Evolutionary conservation across 2,797 vertebrate genomes (phyloP), one percentile per base, ranked within the genome.

Genomic region (Scyliorhinus canicula): DNA sequence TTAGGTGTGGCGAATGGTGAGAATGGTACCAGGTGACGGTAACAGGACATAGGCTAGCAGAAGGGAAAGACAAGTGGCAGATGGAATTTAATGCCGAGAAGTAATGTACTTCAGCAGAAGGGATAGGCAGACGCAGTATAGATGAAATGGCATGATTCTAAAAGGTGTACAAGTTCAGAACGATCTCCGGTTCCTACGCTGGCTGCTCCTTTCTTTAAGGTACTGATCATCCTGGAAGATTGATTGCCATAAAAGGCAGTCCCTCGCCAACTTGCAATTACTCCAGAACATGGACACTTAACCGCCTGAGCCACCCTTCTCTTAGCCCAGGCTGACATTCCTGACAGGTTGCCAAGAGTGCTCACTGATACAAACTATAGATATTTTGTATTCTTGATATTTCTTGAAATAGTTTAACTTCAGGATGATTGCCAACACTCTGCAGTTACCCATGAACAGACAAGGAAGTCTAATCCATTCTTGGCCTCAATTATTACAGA

Each of bases 401-500:
- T 86, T 55, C 50, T n/a, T 86, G 50, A 55, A 86, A 35, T 55
- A 55, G 1, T 11, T 86, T 31, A 50, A 12, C 11, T 86, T 55
- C 28, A 55, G 26, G 84, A 16, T 52, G 28, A 52, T 52, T 52
- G 28, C 31, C 84, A 16, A 4, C 21, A 6, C 40, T 35, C 12
- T 57, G 35, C 4, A 6, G 52, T n/a, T 50, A n/a, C 31, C 55
- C 31, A 14, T 4, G 52, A 60, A 16, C 52, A 52, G 84, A 55
- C 50, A 57, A 6, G 47, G 79, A 65, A 9, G 19, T 44, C 2
- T 91, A 63, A 91, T 19, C 28, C 60, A 65, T 26, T 91, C 57
- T 91, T 2, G 9, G 55, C 3, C 40, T 50, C n/a, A 5, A 95
- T 95, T 95, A 65, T 95, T 96, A 26, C 97, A 99, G 99, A 99